A percentile compares a stretch with the other conserved stretches of the same genome.
Evolutionary conservation across 2,888 invertebrate species (phyloP).

Genomic region (Ligdia adustata): DNA sequence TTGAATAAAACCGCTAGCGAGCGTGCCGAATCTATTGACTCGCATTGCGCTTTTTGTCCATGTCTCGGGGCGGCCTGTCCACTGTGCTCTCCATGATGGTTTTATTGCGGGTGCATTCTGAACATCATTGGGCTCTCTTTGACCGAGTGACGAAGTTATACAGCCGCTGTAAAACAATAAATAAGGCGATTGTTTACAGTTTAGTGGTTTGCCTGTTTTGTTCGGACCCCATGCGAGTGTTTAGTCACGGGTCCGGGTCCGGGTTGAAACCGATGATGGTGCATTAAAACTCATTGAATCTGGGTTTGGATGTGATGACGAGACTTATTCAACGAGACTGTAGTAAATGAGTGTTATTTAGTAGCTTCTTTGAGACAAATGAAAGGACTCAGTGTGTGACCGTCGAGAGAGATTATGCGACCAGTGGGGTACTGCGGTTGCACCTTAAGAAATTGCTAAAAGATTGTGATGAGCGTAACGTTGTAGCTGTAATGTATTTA

Average conservation of each 20-base stretch:
- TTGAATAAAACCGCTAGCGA: constrained; percentile 57
- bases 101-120: constrained; percentile 77
- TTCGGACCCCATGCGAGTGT: constrained; percentile 67
- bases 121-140: constrained; percentile 66
- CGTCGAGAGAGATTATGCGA: constrained; percentile 35
- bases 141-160: constrained; percentile 69
- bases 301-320: constrained; percentile 57
- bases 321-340: constrained; percentile 43
- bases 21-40: constrained; percentile 70
- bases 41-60: constrained; percentile 54
- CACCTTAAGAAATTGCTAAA: constrained; percentile 44
- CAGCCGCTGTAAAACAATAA: constrained; percentile 80
- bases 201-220: constrained; percentile 56
- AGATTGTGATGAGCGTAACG: constrained; percentile 55
- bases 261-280: constrained; percentile 69
- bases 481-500: constrained; percentile 45
- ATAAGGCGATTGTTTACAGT: constrained; percentile 74
- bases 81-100: constrained; percentile 70
- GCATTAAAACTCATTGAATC: constrained; percentile 57
- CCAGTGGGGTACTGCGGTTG: constrained; percentile 58
- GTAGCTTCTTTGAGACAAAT: constrained; percentile 54
- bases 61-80: constrained; percentile 35
- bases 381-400: constrained; percentile 38
- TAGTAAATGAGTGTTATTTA: constrained; percentile 50
- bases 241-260: constrained; percentile 61